Evolutionary conservation across 2,113 vertebrate genomes (phyloP).

Genomic region (Caranx melampygus): DNA sequence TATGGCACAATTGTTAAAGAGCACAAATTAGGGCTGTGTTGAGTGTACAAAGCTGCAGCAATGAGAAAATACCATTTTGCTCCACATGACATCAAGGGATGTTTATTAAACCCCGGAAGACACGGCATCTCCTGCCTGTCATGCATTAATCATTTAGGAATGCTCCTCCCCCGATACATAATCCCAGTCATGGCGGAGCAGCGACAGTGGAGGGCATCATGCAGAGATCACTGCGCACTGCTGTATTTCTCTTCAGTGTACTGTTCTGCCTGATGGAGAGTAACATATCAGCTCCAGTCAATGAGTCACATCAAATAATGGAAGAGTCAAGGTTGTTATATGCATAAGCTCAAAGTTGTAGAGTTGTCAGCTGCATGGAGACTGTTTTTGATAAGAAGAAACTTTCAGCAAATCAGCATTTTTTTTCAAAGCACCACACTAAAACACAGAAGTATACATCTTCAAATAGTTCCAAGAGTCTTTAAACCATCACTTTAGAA

Average conservation of each 20-base stretch:
- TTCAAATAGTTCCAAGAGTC: constrained; percentile 68
- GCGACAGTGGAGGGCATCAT: constrained; percentile 26
- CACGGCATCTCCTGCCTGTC: constrained; percentile 54
- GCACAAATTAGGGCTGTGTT: constrained; percentile 47
- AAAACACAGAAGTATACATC: constrained; percentile 51
- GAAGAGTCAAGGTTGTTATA: constrained; percentile 48
- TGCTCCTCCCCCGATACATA: constrained; percentile 21
- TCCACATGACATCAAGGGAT: constrained; percentile 46
- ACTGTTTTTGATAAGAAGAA: constrained; percentile 43
- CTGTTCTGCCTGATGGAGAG: neutral
- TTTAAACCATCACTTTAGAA: constrained; percentile 71
- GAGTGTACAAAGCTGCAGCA: constrained; percentile 19
- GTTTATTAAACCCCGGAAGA: constrained; percentile 70
- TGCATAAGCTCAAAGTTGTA: constrained; percentile 25
- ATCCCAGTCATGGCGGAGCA: constrained; percentile 16
- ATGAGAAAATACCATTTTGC: constrained; percentile 60
- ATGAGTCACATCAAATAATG: constrained; percentile 18
- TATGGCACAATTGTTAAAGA: constrained; percentile 64
- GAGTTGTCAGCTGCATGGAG: constrained; percentile 33
- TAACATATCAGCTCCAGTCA: constrained; percentile 17
- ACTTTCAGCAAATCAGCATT: constrained; percentile 64
- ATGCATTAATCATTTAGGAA: constrained; percentile 56
- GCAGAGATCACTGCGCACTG: constrained; percentile 3
- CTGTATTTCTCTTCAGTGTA: neutral
- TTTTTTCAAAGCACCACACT: constrained; percentile 44